Conservation (phyloP, 2,888 invertebrate genomes). For the Apoda limacodes region DNA sequence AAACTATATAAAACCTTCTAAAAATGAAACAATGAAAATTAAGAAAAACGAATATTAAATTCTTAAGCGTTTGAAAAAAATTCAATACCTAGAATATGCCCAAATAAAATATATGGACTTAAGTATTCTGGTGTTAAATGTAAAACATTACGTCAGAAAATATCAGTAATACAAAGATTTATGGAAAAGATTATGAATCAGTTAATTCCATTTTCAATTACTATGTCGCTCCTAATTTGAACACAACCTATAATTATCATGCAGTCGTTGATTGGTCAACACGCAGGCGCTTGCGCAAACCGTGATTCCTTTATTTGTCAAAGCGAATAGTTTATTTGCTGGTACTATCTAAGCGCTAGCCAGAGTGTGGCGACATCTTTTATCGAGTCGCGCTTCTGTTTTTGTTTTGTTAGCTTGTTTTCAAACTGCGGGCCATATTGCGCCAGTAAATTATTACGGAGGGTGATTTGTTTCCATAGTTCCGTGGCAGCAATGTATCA, state of each 20-base stretch:
- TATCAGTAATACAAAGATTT: too few species aligned
- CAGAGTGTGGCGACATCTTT: slow-evolving; percentile 56
- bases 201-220: slow-evolving; percentile 58
- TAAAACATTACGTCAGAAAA: too few species aligned
- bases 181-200: slow-evolving; percentile 41
- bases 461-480: slow-evolving; percentile 67
- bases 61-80: too few species aligned
- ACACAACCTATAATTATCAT: slow-evolving; percentile 58
- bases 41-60: too few species aligned
- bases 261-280: slow-evolving; percentile 45
- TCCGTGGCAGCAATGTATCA: slow-evolving; percentile 63
- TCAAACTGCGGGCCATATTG: slow-evolving; percentile 57
- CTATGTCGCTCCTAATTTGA: slow-evolving; percentile 59
- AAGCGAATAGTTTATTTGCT: slow-evolving; percentile 34
- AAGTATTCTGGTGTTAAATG: too few species aligned
- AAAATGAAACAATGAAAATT: too few species aligned
- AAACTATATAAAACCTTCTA: too few species aligned
- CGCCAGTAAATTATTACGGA: slow-evolving; percentile 59
- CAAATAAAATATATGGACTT: too few species aligned
- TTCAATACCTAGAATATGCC: too few species aligned
- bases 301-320: slow-evolving; percentile 37
- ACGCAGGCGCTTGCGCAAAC: slow-evolving; percentile 26
- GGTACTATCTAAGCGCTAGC: slow-evolving; percentile 33
- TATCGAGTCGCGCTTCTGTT: slow-evolving; percentile 53
- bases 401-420: slow-evolving; percentile 54